Conservation (phyloP, 2,113 vertebrate genomes). For the Rhabdornis inornatus region DNA sequence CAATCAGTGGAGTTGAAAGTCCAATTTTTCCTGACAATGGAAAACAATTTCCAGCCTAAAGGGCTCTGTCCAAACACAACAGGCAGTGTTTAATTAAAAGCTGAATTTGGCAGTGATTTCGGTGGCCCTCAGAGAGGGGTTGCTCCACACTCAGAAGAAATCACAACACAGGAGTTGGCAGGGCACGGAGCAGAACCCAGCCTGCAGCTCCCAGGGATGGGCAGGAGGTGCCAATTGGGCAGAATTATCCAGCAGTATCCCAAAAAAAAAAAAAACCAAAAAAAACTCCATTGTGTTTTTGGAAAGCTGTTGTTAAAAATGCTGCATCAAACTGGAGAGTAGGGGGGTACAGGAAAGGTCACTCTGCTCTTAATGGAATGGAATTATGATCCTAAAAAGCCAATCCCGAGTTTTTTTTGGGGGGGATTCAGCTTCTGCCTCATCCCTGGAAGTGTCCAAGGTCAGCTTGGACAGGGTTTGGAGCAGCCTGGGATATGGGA, state of each 20-base stretch:
- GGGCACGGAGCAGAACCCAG: background rate
- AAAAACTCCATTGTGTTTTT: background rate
- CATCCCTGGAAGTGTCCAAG: background rate
- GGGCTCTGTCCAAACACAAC: background rate
- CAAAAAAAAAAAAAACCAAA: background rate
- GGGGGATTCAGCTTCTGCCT: background rate
- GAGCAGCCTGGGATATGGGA: background rate
- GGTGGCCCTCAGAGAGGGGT: background rate
- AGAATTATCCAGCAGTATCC: background rate
- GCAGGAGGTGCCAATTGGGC: background rate
- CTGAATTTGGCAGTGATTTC: background rate
- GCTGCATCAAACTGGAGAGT: background rate
- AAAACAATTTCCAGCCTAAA: background rate
- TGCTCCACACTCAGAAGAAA: background rate
- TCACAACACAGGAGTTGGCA: background rate
- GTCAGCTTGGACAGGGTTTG: background rate
- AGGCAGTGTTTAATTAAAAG: constrained; percentile 14
- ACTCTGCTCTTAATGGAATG: background rate
- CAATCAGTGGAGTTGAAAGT: background rate
- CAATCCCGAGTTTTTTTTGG: rapidly evolving
- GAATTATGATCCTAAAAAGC: background rate
- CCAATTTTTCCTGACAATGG: background rate
- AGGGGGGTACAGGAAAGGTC: rapidly evolving
- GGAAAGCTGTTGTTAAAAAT: background rate
- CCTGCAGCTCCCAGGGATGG: background rate